These are phyloP conservation scores for Uria lomvia DNA, from an alignment of 2,113 vertebrate genomes.

Conservation along the genomic window DNA sequence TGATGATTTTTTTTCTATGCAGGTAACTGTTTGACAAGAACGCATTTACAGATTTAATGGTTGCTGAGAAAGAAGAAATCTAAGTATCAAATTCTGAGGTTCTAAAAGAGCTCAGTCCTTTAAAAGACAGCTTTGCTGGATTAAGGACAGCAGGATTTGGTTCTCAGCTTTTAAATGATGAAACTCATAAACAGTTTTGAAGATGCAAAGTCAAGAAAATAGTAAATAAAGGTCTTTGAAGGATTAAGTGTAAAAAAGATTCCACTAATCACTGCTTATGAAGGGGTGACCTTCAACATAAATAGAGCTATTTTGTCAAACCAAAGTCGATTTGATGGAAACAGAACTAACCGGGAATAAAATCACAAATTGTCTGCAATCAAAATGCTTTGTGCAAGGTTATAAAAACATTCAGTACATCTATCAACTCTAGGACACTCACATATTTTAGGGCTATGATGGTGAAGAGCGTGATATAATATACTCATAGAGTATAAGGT, in stretches of 20 bases:
- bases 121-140: not conserved
- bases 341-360: conserved; percentile 46
- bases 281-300: conserved; percentile 56
- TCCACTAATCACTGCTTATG: conserved; percentile 46
- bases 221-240: conserved; percentile 48
- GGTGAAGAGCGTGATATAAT: not conserved
- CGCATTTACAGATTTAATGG: not conserved
- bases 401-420: conserved; percentile 41
- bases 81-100: not conserved
- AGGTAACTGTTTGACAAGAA: not conserved
- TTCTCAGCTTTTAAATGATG: conserved; percentile 1
- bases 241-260: conserved; percentile 37
- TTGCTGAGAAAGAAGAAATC: not conserved
- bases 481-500: not conserved
- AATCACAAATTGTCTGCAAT: conserved; percentile 36
- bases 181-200: conserved; percentile 32
- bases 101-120: not conserved
- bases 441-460: conserved; percentile 9
- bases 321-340: conserved; percentile 21
- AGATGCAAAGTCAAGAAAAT: conserved; percentile 32
- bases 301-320: conserved; percentile 37
- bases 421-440: not conserved
- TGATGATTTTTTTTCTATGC: not conserved
- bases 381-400: conserved; percentile 45
- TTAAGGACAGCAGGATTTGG: not conserved